Percentiles rank a stretch among this genome's conserved stretches.
phyloP scores from a whole-genome alignment of 2,797 vertebrate genomes.

The Mormyrus hasselquistii region DNA sequence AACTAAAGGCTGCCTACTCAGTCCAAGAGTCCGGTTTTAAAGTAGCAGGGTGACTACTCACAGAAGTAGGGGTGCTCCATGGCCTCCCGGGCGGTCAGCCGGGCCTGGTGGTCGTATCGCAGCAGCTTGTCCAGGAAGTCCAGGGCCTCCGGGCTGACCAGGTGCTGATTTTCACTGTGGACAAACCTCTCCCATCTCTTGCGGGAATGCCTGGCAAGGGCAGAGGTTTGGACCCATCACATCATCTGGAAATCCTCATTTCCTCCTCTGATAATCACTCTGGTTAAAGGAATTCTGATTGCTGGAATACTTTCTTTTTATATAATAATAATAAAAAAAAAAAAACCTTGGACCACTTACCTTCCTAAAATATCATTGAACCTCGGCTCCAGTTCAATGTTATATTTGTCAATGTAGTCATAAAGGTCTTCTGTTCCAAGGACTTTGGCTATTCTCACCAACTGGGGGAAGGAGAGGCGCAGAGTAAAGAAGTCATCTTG shows the following conservation, averaged over 20 bases:
- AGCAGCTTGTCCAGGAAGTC: conserved; percentile 74
- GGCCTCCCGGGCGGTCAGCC: conserved; percentile 68
- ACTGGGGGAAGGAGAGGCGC: conserved; percentile 30
- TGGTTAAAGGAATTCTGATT: not conserved
- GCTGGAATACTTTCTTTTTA: not conserved
- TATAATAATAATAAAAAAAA: too few species aligned
- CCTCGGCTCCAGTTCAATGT: conserved; percentile 60
- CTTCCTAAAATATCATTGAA: conserved; percentile 65
- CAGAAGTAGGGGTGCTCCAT: conserved; percentile 75
- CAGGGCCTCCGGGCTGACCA: conserved; percentile 70
- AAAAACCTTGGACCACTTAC: conserved; percentile 33
- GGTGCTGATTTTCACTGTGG: conserved; percentile 72
- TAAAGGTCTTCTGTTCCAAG: conserved; percentile 62
- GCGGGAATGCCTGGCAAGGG: conserved; percentile 45
- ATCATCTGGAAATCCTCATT: not conserved
- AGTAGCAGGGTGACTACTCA: conserved; percentile 30
- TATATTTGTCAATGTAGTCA: conserved; percentile 65
- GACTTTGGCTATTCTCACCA: conserved; percentile 63
- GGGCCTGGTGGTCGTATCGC: conserved; percentile 70
- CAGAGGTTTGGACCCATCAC: not conserved
- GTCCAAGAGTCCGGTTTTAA: not conserved
- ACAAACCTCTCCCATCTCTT: conserved; percentile 74
- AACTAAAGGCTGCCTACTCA: not conserved
- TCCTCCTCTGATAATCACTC: not conserved
- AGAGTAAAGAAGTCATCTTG: not conserved